Percentiles rank a stretch among this genome's conserved stretches.
phyloP scores from a whole-genome alignment of 1,140 invertebrate genomes.

The Branchinecta lindahli region DNA sequence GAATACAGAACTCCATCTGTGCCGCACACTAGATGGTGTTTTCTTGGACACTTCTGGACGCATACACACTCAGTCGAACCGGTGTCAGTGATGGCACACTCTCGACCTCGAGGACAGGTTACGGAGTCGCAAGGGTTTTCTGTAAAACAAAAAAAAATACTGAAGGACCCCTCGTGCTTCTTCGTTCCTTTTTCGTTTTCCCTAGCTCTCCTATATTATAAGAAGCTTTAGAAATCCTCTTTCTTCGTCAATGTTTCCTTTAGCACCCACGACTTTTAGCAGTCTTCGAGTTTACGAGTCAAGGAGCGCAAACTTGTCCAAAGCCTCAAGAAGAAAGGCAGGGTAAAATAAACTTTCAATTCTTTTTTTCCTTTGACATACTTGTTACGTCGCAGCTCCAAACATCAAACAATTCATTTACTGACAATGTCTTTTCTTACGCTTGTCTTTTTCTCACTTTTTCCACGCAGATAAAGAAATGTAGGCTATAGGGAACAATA shows the following conservation, averaged over 20 bases:
- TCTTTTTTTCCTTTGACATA: too few species aligned
- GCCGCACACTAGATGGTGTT: slow-evolving; percentile 49
- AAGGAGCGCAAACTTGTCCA: neutral
- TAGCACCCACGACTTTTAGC: neutral
- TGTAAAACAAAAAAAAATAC: too few species aligned
- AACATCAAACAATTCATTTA: too few species aligned
- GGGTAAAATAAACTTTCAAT: too few species aligned
- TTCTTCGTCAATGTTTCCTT: neutral
- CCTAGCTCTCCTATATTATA: neutral
- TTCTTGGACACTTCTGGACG: slow-evolving; percentile 38
- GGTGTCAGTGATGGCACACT: slow-evolving; percentile 39
- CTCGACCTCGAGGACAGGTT: slow-evolving; percentile 49
- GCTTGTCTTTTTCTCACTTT: too few species aligned
- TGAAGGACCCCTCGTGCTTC: neutral
- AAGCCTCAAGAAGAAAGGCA: neutral
- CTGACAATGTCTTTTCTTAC: too few species aligned
- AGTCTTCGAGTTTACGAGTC: neutral
- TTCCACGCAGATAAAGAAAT: too few species aligned
- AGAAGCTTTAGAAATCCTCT: too few species aligned
- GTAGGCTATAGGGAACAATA: too few species aligned
- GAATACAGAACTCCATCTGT: slow-evolving; percentile 52
- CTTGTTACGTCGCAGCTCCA: too few species aligned
- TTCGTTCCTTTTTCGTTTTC: neutral
- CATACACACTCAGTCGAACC: slow-evolving; percentile 45
- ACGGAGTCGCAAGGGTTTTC: slow-evolving; percentile 44